Percentiles rank a stretch among this genome's conserved stretches.
phyloP scores from a whole-genome alignment of 2,113 vertebrate genomes.

The Xyliphius kryptos region DNA sequence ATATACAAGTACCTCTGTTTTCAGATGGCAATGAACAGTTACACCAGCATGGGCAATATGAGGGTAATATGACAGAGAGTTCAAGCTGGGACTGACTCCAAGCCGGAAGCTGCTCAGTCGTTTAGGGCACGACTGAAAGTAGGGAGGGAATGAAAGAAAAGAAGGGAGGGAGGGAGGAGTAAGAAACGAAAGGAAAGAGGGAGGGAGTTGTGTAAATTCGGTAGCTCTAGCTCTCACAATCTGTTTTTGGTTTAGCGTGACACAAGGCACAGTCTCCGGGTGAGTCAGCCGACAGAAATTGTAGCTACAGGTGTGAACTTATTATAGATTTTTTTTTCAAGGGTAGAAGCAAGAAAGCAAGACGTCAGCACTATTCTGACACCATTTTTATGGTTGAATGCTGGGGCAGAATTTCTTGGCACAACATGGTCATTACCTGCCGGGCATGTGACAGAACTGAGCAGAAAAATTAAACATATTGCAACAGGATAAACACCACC shows the following conservation, averaged over 20 bases:
- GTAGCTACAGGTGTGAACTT: slow-evolving; percentile 13
- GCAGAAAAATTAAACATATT: neutral
- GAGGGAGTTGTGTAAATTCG: too few species aligned
- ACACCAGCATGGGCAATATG: neutral
- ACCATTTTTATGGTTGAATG: neutral
- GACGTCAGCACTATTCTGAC: neutral
- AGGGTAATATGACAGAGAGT: slow-evolving; percentile 27
- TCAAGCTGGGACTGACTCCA: slow-evolving; percentile 37
- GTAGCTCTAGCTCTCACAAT: slow-evolving; percentile 8
- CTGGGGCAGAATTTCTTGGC: neutral
- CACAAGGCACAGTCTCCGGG: slow-evolving; percentile 2
- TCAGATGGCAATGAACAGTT: neutral
- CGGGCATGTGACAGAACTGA: neutral
- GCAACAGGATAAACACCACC: slow-evolving; percentile 1
- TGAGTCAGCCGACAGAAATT: neutral
- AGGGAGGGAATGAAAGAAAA: too few species aligned
- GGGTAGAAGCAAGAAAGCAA: neutral
- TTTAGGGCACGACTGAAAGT: slow-evolving; percentile 23
- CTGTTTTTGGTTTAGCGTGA: slow-evolving; percentile 20
- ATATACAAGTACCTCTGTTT: neutral
- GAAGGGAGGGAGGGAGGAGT: slow-evolving; percentile 8
- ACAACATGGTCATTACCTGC: slow-evolving; percentile 6
- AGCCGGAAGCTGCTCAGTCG: slow-evolving; percentile 19
- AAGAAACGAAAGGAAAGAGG: too few species aligned
- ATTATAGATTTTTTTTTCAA: neutral